These are phyloP conservation scores for Rhinolophus sinicus DNA, from an alignment of 2,113 vertebrate genomes.

Conservation along the genomic window DNA sequence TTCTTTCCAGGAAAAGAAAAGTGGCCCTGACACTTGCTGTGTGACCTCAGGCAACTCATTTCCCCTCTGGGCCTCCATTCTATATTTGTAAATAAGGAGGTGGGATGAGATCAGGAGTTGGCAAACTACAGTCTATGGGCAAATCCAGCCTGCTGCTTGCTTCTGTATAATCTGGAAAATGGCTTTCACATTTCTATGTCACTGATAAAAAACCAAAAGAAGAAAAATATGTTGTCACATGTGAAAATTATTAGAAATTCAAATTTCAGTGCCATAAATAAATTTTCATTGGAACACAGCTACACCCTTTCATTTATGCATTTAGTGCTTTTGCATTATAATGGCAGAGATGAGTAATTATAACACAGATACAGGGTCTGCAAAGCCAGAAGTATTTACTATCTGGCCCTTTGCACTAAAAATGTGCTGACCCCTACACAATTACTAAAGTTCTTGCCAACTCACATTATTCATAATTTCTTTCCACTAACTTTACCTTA, in stretches of 20 bases:
- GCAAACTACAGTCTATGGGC: neutral
- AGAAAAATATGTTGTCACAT: neutral
- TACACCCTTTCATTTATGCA: neutral
- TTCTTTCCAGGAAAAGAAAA: neutral
- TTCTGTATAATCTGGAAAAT: neutral
- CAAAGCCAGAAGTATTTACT: conserved; percentile 34
- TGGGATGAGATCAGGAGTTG: neutral
- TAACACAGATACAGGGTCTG: neutral
- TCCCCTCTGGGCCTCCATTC: neutral
- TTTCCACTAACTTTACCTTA: neutral
- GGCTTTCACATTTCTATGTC: neutral
- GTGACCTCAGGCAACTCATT: neutral
- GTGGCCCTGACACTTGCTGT: neutral
- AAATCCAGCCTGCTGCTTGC: neutral
- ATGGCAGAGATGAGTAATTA: neutral
- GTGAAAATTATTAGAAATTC: conserved; percentile 33
- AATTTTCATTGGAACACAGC: neutral
- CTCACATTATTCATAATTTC: neutral
- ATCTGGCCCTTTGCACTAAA: neutral
- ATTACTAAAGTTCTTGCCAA: neutral
- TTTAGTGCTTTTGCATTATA: neutral
- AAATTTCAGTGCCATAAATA: conserved; percentile 7
- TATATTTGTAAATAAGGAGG: neutral
- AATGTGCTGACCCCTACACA: neutral
- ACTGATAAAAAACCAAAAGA: conserved; percentile 23